phyloP scores from a whole-genome alignment of 30 jellyfish, hydroid and myxozoan genomes.

The Cassiopea andromeda region DNA sequence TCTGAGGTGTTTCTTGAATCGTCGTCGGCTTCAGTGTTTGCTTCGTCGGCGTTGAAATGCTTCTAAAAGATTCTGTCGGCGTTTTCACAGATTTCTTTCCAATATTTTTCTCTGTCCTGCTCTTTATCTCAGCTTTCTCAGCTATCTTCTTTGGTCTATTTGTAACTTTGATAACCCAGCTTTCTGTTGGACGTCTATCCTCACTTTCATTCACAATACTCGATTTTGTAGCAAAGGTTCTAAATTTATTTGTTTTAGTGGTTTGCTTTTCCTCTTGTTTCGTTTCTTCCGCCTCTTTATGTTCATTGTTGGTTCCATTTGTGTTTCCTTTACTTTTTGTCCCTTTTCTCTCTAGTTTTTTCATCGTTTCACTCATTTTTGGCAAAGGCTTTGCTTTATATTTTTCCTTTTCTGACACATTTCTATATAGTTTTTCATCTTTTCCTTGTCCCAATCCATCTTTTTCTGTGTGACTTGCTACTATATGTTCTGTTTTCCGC shows the following conservation, averaged over 20 bases:
- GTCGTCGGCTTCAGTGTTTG: slow-evolving; percentile 53
- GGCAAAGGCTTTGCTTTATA: slow-evolving; percentile 45
- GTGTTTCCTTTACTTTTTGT: background rate
- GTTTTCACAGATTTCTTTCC: background rate
- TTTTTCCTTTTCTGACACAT: background rate
- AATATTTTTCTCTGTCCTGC: background rate
- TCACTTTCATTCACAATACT: slow-evolving; percentile 47
- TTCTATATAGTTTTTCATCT: background rate
- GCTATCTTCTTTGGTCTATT: background rate
- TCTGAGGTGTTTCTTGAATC: slow-evolving; percentile 35
- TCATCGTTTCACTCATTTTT: slow-evolving; percentile 18
- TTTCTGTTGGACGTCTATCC: slow-evolving; percentile 39
- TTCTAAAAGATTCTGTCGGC: slow-evolving; percentile 14
- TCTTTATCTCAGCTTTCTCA: background rate
- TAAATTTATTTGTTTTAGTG: background rate
- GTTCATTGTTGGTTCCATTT: background rate
- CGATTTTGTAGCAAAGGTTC: background rate
- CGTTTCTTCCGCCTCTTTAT: background rate
- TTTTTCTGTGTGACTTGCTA: background rate
- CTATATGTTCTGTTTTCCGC: background rate
- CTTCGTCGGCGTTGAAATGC: slow-evolving; percentile 31
- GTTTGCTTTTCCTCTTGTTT: background rate
- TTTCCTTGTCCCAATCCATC: background rate
- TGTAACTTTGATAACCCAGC: slow-evolving; percentile 32
- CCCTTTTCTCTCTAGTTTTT: background rate